Evolutionary conservation across 1,140 invertebrate genomes (phyloP).

Genomic region (Globodera rostochiensis): DNA sequence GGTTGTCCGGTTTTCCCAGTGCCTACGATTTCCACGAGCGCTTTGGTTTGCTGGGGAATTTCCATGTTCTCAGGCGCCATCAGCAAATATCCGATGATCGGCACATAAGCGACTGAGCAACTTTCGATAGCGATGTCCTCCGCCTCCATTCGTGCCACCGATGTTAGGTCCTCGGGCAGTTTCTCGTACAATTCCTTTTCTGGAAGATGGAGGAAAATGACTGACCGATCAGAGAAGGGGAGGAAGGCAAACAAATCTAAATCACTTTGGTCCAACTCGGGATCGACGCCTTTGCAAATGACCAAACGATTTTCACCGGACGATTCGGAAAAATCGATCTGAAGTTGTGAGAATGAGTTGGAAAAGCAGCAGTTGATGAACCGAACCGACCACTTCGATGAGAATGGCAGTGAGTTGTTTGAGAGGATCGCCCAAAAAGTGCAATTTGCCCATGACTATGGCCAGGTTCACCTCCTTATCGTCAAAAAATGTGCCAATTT

Average conservation of each 20-base stretch:
- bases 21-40: slow-evolving; percentile 32
- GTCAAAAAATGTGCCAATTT: slow-evolving; percentile 44
- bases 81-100: slow-evolving; percentile 61
- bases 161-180: slow-evolving; percentile 53
- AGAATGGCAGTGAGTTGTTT: slow-evolving; percentile 32
- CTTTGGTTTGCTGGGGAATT: slow-evolving; percentile 20
- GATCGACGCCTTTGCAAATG: slow-evolving; percentile 54
- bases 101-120: slow-evolving; percentile 59
- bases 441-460: slow-evolving; percentile 47
- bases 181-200: slow-evolving; percentile 51
- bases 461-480: slow-evolving; percentile 43
- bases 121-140: slow-evolving; percentile 37
- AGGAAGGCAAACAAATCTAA: background rate
- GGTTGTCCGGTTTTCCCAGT: background rate
- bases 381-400: slow-evolving; percentile 31
- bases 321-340: slow-evolving; percentile 60
- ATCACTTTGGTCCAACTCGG: slow-evolving; percentile 55
- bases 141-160: slow-evolving; percentile 54
- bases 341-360: slow-evolving; percentile 17
- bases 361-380: slow-evolving; percentile 17
- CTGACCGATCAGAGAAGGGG: background rate
- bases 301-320: slow-evolving; percentile 57
- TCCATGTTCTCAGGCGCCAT: slow-evolving; percentile 43
- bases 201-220: slow-evolving; percentile 29
- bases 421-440: slow-evolving; percentile 45